Base-by-base conservation (phyloP, 2,113 vertebrate species). In the Recurvirostra avosetta region DNA sequence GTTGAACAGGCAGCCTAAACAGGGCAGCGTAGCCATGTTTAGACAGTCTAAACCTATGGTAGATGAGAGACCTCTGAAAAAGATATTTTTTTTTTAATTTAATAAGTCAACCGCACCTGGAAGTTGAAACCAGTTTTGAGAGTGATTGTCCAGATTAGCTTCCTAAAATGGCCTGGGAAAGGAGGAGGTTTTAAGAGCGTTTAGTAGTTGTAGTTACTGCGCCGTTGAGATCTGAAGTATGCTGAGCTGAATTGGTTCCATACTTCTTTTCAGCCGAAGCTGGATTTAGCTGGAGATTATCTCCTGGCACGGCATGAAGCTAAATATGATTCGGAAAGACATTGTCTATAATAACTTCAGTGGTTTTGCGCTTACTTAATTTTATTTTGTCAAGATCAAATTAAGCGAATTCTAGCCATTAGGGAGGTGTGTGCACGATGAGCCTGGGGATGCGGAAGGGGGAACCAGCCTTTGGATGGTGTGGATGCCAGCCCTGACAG, bases 331-430 rank as follows among this genome's bases (percentile, higher is more conserved):
- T 94, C 90, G 95, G 65, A 92, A 84, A 85, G 61, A 82, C 86
- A 49, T 65, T 88, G 34, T 74, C 27, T 89, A 3, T 63, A 94
- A 91, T 41, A 94, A 86, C 49, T 95, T 86, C 9, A 89, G 76
- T 81, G 68, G 62, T 71, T 95, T 71, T 92, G 79, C 0, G 1
- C 91, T 88, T 92, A 79, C 68, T 95, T 94, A 84, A 77, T 96
- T 94, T 94, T 93, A 62, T 95, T 95, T 91, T 91, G 79, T 75
- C 43, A 59, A 78, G 91, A 95, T 96, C 86, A 75, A 67, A 91
- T 96, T 90, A 95, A 90, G 88, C 52, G 56, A 72, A 65, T 80
- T 94, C 73, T 41, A 82, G 49, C 17, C 61, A 94, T 96, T 88
- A 91, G 61, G 41, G 53, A 97, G 88, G 91, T 84, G 92, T 88